Percentiles rank a stretch among this genome's conserved stretches.
Evolutionary conservation across 2,888 invertebrate species (phyloP).

Genomic region (Rotaria macrura): DNA sequence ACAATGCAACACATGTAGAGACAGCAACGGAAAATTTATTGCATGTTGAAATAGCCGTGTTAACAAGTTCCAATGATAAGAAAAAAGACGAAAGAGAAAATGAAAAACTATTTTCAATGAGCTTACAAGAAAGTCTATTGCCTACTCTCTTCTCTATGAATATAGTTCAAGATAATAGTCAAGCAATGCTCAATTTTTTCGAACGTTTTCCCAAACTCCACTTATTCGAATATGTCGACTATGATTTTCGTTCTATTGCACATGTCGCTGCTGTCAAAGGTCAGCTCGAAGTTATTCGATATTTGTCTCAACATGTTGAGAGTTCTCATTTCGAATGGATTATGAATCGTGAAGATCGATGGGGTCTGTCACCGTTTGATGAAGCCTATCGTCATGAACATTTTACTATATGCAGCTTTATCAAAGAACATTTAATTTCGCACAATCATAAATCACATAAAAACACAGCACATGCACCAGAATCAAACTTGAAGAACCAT

Average conservation of each 20-base stretch:
- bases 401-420: not conserved
- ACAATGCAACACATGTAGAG: not conserved
- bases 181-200: not conserved
- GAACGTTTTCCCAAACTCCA: not conserved
- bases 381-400: not conserved
- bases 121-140: not conserved
- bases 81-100: too few relatives aligned
- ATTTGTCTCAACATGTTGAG: not conserved
- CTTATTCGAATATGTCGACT: not conserved
- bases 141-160: not conserved
- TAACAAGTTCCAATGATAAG: not conserved
- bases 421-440: not conserved
- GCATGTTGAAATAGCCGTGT: too few relatives aligned
- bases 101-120: not conserved
- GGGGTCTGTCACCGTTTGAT: not conserved
- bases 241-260: not conserved
- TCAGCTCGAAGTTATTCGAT: not conserved
- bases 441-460: accelerated
- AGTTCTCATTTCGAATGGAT: not conserved
- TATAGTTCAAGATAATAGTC: not conserved
- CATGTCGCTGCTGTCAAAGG: not conserved
- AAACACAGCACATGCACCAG: too few relatives aligned
- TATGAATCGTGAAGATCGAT: not conserved
- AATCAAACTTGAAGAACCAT: not conserved
- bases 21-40: too few relatives aligned